Conservation (phyloP, 2,113 vertebrate species). For the Onychostruthus taczanowskii region DNA sequence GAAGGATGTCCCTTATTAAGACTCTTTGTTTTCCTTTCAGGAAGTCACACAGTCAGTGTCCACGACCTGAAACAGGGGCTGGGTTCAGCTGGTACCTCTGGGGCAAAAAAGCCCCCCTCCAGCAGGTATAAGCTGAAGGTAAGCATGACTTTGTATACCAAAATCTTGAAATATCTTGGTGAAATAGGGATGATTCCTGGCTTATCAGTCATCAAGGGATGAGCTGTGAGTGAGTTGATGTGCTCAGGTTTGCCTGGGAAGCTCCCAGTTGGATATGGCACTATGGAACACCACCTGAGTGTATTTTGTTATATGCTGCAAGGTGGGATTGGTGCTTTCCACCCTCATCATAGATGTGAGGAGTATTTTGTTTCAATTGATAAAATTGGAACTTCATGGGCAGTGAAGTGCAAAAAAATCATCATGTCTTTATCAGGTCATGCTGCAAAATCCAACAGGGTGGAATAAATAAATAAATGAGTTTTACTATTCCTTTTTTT, state of each 20-base stretch:
- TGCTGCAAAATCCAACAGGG: background rate
- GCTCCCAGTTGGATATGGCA: background rate
- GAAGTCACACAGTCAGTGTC: slow-evolving; percentile 80
- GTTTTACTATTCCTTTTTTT: background rate
- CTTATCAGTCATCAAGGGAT: background rate
- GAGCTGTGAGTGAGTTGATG: background rate
- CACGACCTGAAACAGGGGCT: slow-evolving; percentile 84
- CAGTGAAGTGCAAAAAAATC: background rate
- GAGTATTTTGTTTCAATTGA: background rate
- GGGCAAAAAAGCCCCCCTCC: slow-evolving; percentile 59
- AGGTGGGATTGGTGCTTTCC: background rate
- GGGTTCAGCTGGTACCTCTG: background rate
- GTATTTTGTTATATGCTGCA: background rate
- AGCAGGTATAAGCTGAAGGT: slow-evolving; percentile 88
- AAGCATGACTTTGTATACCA: background rate
- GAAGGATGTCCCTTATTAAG: background rate
- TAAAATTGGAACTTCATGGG: background rate
- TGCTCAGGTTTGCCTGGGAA: background rate
- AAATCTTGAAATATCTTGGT: background rate
- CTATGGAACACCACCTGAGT: background rate
- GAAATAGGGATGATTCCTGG: background rate
- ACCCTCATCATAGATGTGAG: background rate
- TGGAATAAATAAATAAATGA: background rate
- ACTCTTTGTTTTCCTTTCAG: slow-evolving; percentile 55
- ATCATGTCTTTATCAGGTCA: background rate